Evolutionary conservation across 2,113 vertebrate species (phyloP).

Genomic region (Platysteira castanea): DNA sequence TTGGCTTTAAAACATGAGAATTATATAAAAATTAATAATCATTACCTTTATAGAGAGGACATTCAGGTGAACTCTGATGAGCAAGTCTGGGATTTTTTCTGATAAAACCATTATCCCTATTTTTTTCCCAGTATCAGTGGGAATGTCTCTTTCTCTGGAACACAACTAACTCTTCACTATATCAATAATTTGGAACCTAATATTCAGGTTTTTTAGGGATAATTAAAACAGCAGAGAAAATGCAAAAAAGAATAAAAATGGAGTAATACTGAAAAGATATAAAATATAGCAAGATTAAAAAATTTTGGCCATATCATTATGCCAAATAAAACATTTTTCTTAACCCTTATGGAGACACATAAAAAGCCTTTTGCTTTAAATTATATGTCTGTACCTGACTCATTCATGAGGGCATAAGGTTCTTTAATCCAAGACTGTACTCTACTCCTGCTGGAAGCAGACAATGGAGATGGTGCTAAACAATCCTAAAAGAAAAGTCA

Average conservation of each 20-base stretch:
- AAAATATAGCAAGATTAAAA: background rate
- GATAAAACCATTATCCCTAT: background rate
- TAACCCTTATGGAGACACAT: background rate
- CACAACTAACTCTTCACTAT: background rate
- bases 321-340: background rate
- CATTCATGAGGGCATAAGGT: background rate
- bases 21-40: background rate
- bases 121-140: background rate
- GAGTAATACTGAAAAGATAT: background rate
- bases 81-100: background rate
- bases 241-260: background rate
- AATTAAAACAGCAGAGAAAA: background rate
- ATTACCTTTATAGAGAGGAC: background rate
- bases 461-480: background rate
- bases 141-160: background rate
- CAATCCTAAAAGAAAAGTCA: constrained; percentile 54
- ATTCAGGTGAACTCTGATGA: background rate
- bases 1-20: background rate
- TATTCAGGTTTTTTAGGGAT: accelerated
- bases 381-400: constrained; percentile 60
- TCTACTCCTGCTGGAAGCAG: constrained; percentile 34
- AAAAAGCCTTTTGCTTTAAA: background rate
- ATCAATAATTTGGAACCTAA: background rate
- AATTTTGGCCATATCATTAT: background rate
- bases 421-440: background rate